Evolutionary conservation across 2,113 vertebrate genomes (phyloP).

Genomic region (Hippocampus barbouri): DNA sequence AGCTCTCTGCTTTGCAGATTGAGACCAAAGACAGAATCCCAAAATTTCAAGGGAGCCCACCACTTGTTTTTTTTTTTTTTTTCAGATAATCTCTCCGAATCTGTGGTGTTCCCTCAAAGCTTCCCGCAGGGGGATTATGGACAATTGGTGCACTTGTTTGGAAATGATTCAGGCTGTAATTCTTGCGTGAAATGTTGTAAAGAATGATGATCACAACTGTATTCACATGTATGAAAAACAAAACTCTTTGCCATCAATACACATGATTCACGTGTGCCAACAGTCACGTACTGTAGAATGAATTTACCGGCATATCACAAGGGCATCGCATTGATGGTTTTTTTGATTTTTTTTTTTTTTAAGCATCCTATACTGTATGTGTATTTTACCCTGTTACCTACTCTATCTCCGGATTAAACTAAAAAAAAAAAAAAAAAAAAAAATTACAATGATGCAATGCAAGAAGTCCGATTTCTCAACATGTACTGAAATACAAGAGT

Average conservation of each 20-base stretch:
- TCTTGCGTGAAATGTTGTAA: conserved; percentile 18
- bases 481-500: neutral
- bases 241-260: conserved; percentile 7
- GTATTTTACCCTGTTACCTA: conserved; percentile 8
- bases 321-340: neutral
- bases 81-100: conserved; percentile 19
- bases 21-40: conserved; percentile 9
- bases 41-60: conserved; percentile 24
- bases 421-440: no score
- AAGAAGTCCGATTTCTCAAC: neutral
- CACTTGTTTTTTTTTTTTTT: neutral
- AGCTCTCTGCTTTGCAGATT: conserved; percentile 19
- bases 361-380: conserved; percentile 6
- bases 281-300: conserved; percentile 9
- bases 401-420: neutral
- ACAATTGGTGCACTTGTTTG: conserved; percentile 30
- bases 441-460: neutral
- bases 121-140: conserved; percentile 18
- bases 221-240: conserved; percentile 19
- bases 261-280: neutral
- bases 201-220: conserved; percentile 7
- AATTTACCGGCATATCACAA: conserved; percentile 12
- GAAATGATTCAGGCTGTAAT: conserved; percentile 16
- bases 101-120: conserved; percentile 15
- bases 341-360: no score